phyloP scores from a whole-genome alignment of 1,140 invertebrate genomes.

The Drosophila auraria region DNA sequence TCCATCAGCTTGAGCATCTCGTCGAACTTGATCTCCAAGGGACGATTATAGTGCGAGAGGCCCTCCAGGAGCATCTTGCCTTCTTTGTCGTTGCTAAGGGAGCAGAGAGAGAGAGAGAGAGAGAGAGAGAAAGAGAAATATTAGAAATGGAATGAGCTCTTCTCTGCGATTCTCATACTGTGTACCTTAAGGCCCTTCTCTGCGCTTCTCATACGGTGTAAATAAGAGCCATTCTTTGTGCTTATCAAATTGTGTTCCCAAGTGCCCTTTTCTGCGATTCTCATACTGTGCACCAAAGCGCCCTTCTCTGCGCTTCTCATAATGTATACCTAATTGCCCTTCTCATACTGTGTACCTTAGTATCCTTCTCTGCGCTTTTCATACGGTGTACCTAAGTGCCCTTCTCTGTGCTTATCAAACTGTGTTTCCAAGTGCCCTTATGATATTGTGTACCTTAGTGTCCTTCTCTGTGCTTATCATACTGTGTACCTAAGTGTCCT shows the following conservation, averaged over 20 bases:
- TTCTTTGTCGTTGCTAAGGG: slow-evolving; percentile 89
- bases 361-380: no score
- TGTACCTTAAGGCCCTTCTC: not conserved
- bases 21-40: slow-evolving; percentile 88
- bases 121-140: no score
- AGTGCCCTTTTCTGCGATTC: not conserved
- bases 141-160: not conserved
- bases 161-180: not conserved
- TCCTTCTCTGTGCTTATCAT: not conserved
- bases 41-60: slow-evolving; percentile 86
- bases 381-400: no score
- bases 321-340: no score
- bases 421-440: no score
- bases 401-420: no score
- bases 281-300: not conserved
- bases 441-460: no score
- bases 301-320: no score
- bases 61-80: slow-evolving; percentile 87
- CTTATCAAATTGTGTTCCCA: no score
- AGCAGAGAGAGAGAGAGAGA: not conserved
- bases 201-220: not conserved
- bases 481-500: no score
- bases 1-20: slow-evolving; percentile 92
- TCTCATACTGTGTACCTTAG: no score
- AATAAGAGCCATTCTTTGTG: no score